Conservation (phyloP, 2,888 invertebrate species). For the Belgica antarctica region DNA sequence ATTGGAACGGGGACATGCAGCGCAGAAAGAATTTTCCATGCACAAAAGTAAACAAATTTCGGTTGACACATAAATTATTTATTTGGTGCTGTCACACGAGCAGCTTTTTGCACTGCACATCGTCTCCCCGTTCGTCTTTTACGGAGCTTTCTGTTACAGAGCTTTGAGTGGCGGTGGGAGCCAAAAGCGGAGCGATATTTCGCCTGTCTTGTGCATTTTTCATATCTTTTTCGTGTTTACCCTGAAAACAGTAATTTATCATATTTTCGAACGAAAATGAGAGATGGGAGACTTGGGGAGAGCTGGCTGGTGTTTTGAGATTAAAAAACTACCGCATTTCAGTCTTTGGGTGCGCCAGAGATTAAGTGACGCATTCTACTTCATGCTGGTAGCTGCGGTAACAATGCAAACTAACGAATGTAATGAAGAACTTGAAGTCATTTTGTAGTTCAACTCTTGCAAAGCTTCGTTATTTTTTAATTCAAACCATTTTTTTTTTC, state of each 20-base stretch:
- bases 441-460: no score
- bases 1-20: not conserved
- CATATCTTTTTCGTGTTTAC: constrained; percentile 43
- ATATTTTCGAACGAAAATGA: constrained; percentile 7
- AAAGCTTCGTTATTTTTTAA: no score
- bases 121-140: constrained; percentile 6
- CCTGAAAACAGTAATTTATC: constrained; percentile 44
- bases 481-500: no score
- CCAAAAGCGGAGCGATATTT: constrained; percentile 7
- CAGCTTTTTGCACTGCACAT: not conserved
- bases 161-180: not conserved
- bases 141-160: constrained; percentile 36
- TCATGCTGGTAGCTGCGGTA: no score
- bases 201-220: constrained; percentile 43
- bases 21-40: not conserved
- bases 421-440: no score
- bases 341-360: not conserved
- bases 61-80: constrained; percentile 44
- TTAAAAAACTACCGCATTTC: constrained; percentile 23
- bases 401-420: no score
- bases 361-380: not conserved
- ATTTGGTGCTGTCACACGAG: constrained; percentile 40
- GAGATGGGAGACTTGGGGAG: not conserved
- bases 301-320: not conserved
- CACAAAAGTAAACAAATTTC: constrained; percentile 40